Percentiles rank a stretch among this genome's conserved stretches.
Conservation (phyloP, 2,888 invertebrate species). For the Scaptomyza cyrtandrae region DNA sequence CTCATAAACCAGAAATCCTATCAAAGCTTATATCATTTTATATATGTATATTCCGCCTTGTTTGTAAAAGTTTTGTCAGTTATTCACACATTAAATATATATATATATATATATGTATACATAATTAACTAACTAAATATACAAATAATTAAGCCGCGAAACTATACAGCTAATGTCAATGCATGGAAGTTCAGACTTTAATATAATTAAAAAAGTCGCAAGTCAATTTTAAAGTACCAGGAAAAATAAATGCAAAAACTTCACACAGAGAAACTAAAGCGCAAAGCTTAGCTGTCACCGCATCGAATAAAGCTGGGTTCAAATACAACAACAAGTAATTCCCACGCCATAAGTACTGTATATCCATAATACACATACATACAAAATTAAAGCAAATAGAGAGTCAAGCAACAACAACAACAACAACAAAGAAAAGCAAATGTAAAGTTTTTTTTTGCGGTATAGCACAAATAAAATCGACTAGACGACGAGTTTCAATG, state of each 20-base stretch:
- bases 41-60: not conserved
- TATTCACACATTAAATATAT: not conserved
- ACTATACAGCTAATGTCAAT: conserved; percentile 5
- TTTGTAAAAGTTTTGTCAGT: not conserved
- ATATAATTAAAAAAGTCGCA: conserved; percentile 8
- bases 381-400: conserved; percentile 20
- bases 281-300: conserved; percentile 37
- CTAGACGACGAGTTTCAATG: conserved; percentile 2
- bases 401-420: conserved; percentile 7
- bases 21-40: conserved; percentile 15
- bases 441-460: not conserved
- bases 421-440: conserved; percentile 8
- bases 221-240: conserved; percentile 12
- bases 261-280: conserved; percentile 13
- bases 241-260: conserved; percentile 17
- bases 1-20: conserved; percentile 42
- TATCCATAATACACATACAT: conserved; percentile 32
- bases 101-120: not conserved
- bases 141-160: not conserved
- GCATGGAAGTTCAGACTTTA: conserved; percentile 18
- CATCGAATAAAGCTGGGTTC: conserved; percentile 15
- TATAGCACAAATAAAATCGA: conserved; percentile 4
- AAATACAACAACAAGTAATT: conserved; percentile 33
- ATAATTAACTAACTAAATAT: not conserved
- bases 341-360: conserved; percentile 61